Conservation (phyloP, 2,797 vertebrate species). For the Pseudochromis fuscus region DNA sequence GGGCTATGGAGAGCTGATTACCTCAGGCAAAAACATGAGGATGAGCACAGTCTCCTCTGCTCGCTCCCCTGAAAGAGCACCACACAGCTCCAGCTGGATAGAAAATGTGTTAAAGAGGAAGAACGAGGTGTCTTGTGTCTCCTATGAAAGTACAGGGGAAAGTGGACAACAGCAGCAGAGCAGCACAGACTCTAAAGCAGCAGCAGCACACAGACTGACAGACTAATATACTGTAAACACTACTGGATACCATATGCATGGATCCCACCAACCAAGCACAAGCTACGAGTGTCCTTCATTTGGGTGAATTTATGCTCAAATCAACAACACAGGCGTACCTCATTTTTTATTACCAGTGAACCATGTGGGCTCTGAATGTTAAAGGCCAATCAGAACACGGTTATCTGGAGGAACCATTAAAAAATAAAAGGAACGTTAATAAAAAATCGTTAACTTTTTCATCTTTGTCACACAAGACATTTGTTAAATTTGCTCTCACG, state of each 20-base stretch:
- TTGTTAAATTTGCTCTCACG: neutral
- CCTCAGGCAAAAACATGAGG: constrained; percentile 90
- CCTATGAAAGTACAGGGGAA: constrained; percentile 49
- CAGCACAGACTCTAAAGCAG: constrained; percentile 40
- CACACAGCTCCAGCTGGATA: constrained; percentile 78
- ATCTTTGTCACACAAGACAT: neutral
- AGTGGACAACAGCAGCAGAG: constrained; percentile 50
- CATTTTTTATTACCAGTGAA: constrained; percentile 28
- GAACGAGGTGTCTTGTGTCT: constrained; percentile 69
- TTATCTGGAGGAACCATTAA: neutral
- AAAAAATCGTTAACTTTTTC: neutral
- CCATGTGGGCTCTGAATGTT: constrained; percentile 13
- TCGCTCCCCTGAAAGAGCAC: constrained; percentile 67
- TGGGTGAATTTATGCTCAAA: constrained; percentile 27
- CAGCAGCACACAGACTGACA: constrained; percentile 38
- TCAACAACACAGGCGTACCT: constrained; percentile 44
- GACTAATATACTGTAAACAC: neutral
- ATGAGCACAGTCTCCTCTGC: constrained; percentile 48
- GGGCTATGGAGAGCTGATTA: constrained; percentile 89
- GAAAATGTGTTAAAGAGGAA: constrained; percentile 76
- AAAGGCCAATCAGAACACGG: constrained; percentile 9
- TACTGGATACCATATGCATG: neutral
- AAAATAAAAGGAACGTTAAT: neutral
- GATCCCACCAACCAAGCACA: constrained; percentile 55
- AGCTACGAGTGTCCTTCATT: constrained; percentile 44